phyloP scores from a whole-genome alignment of 2,797 vertebrate genomes.

The Sebastes itinus region DNA sequence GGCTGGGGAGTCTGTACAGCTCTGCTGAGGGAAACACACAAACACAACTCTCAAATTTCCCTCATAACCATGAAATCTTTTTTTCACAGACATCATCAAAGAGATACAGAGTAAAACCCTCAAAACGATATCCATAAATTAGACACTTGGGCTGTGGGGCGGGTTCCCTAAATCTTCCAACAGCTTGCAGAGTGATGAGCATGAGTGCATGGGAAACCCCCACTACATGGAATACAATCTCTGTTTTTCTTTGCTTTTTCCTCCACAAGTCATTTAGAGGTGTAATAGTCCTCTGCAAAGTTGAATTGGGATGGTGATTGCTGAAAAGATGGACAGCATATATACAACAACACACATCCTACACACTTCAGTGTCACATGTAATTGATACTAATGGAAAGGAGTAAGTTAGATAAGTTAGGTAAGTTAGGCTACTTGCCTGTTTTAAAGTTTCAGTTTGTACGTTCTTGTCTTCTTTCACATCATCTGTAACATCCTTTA shows the following conservation, averaged over 20 bases:
- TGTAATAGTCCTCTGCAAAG: slow-evolving; percentile 1
- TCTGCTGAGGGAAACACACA: slow-evolving; percentile 42
- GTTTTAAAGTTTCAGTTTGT: slow-evolving; percentile 53
- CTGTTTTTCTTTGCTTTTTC: slow-evolving; percentile 33
- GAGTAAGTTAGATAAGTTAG: background rate
- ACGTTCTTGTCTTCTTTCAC: slow-evolving; percentile 80
- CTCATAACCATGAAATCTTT: background rate
- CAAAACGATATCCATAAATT: slow-evolving; percentile 48
- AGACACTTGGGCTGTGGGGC: slow-evolving; percentile 35
- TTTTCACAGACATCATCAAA: slow-evolving; percentile 49
- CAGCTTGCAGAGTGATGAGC: slow-evolving; percentile 38
- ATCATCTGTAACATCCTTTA: slow-evolving; percentile 90
- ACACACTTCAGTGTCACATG: background rate
- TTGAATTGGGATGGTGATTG: background rate
- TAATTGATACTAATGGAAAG: background rate
- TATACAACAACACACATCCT: background rate
- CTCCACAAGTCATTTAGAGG: slow-evolving; percentile 12
- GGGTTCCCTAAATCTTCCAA: slow-evolving; percentile 25
- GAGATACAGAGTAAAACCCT: slow-evolving; percentile 16
- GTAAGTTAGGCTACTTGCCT: slow-evolving; percentile 43
- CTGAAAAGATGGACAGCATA: background rate
- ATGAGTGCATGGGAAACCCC: slow-evolving; percentile 56
- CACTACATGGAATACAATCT: slow-evolving; percentile 29
- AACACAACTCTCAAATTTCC: slow-evolving; percentile 44
- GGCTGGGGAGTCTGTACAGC: slow-evolving; percentile 37